Evolutionary conservation across 2,888 invertebrate genomes (phyloP), one percentile per base, ranked within the genome.

Genomic region (Polyommatus icarus): DNA sequence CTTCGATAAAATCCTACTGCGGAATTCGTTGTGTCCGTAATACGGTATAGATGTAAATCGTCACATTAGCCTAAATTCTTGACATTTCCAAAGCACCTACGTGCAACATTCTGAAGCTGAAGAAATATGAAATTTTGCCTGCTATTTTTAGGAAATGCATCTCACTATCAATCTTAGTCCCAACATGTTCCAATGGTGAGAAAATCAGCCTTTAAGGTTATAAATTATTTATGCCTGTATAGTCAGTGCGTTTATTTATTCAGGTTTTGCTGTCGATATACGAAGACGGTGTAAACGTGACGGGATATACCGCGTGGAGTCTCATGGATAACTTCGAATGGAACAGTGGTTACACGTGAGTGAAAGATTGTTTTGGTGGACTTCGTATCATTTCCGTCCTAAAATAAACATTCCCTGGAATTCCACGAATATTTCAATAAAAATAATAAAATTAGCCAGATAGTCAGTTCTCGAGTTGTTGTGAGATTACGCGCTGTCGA

Each of bases 241-340:
- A 54, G 6, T 54, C 15, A 18, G 18, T 54, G n/a, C 18, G 54
- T 59, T 59, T 20, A 8, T 59, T 59, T 32, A 59, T 54, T 46
- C 32, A 87, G 88, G 79, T 87, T 0, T 79, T 86, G 75, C 78
- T 86, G 15, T 83, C 87, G 1, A 86, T 88, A 1, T 79, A 84
- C 6, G 89, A 94, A 81, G 95, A 95, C 84, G 93, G 91, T 0
- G 94, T 94, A 72, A 95, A 95, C 81, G 90, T 96, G 4, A 91
- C 90, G 18, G 96, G 96, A 0, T 97, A 97, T 86, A 95, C 96
- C 10, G 95, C 95, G 72, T 97, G 97, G 97, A 96, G 96, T 76
- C 87, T 97, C 59, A 95, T 97, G 94, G 97, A 97, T 85, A 96
- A 96, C 84, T 96, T 96, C 86, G 97, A 97, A 87, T 97, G 97